A percentile compares a stretch with the other conserved stretches of the same genome.
These are phyloP conservation scores for Tetragnatha versicolor DNA, from an alignment of 1,140 invertebrate species.

Conservation along the genomic window DNA sequence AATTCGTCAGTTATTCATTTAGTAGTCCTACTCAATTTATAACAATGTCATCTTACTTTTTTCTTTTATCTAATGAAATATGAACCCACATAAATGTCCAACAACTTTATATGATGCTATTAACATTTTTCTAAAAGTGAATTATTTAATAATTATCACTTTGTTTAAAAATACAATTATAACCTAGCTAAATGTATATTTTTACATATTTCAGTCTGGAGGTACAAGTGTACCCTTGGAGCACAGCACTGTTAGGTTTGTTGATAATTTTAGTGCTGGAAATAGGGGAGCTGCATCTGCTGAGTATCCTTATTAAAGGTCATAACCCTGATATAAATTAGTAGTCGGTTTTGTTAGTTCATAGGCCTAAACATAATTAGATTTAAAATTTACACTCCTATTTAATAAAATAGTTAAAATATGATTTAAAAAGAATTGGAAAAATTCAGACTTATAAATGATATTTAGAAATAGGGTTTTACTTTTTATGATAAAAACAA, in stretches of 20 bases:
- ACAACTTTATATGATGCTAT: background rate
- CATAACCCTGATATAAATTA: too few relatives aligned
- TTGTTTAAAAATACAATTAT: background rate
- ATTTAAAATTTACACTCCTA: too few relatives aligned
- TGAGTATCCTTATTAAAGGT: slow-evolving; percentile 77
- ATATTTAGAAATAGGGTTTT: too few relatives aligned
- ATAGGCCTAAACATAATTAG: too few relatives aligned
- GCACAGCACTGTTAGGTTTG: slow-evolving; percentile 94
- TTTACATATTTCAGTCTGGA: slow-evolving; percentile 73
- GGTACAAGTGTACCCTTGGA: slow-evolving; percentile 96
- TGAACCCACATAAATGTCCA: background rate
- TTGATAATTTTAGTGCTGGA: slow-evolving; percentile 98
- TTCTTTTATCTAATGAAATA: background rate
- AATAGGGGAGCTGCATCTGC: slow-evolving; percentile 91
- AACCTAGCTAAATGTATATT: background rate
- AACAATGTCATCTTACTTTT: background rate
- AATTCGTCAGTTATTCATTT: too few relatives aligned
- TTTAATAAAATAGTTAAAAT: too few relatives aligned
- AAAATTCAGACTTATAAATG: too few relatives aligned
- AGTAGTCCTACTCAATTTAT: background rate
- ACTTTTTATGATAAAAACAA: too few relatives aligned
- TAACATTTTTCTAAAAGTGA: background rate
- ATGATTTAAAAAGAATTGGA: too few relatives aligned
- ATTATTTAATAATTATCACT: background rate
- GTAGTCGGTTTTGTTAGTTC: too few relatives aligned